Percentiles rank a stretch among this genome's conserved stretches.
These are phyloP conservation scores for Theodoxus fluviatilis DNA, from an alignment of 2,888 invertebrate genomes.

Conservation along the genomic window DNA sequence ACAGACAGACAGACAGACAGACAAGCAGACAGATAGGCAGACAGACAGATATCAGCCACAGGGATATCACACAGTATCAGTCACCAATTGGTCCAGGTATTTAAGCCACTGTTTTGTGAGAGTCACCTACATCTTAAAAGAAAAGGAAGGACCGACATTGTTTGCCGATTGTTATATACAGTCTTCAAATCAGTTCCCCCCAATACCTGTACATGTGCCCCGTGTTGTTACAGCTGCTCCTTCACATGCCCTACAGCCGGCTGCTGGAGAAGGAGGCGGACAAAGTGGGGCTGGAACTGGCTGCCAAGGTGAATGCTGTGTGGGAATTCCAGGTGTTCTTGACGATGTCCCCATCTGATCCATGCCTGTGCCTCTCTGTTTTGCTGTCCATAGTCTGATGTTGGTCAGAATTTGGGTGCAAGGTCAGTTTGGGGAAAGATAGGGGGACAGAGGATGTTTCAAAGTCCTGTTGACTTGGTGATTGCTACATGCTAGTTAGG, in stretches of 20 bases:
- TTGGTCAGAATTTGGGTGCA: not conserved
- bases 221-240: conserved; percentile 58
- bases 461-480: no score
- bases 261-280: conserved; percentile 72
- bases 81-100: no score
- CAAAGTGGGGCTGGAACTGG: conserved; percentile 69
- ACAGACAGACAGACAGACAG: conserved; percentile 18
- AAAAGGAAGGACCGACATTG: no score
- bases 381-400: not conserved
- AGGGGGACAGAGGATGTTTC: not conserved
- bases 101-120: no score
- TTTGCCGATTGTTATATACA: no score
- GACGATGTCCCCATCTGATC: not conserved
- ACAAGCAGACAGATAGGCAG: conserved; percentile 8
- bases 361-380: not conserved
- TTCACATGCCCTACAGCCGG: conserved; percentile 70
- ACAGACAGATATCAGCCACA: conserved; percentile 1
- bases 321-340: not conserved
- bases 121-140: no score
- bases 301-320: conserved; percentile 67
- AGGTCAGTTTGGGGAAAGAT: not conserved
- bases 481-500: no score
- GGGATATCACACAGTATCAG: no score
- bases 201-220: not conserved
- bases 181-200: no score